phyloP scores from a whole-genome alignment of 1,140 invertebrate genomes.

The Aplysia californica region DNA sequence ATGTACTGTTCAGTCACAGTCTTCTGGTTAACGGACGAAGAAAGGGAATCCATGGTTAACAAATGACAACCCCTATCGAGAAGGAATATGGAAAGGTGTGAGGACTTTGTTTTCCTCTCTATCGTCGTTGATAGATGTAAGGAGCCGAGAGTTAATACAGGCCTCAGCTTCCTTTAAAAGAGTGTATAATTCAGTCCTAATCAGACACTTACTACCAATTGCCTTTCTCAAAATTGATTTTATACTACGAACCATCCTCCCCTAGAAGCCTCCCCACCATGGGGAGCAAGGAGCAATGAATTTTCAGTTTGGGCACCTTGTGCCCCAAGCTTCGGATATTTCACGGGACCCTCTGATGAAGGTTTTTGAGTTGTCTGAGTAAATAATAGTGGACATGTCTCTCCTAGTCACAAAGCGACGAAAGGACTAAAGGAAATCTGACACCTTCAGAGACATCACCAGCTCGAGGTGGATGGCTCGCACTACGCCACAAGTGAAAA shows the following conservation, averaged over 20 bases:
- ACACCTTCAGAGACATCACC: neutral
- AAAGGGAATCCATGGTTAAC: too few species aligned
- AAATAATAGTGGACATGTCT: neutral
- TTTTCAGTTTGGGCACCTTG: neutral
- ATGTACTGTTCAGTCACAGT: neutral
- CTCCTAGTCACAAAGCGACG: neutral
- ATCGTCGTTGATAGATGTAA: neutral
- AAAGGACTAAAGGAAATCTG: neutral
- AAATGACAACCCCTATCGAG: neutral
- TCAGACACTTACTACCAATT: neutral
- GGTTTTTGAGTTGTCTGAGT: slow-evolving; percentile 3
- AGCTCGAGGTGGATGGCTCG: neutral
- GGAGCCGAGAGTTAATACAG: neutral
- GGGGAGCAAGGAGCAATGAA: neutral
- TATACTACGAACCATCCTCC: neutral
- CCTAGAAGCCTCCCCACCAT: slow-evolving; percentile 17
- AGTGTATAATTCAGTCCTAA: neutral
- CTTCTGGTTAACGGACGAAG: neutral
- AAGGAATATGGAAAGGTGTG: neutral
- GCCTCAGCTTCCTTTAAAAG: neutral
- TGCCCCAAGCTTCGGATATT: neutral
- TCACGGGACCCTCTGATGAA: neutral
- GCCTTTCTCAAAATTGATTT: neutral
- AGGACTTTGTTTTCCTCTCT: neutral
- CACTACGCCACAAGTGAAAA: slow-evolving; percentile 10